Base-by-base conservation (phyloP, 2,113 vertebrate species). In the Amphiprion ocellaris region DNA sequence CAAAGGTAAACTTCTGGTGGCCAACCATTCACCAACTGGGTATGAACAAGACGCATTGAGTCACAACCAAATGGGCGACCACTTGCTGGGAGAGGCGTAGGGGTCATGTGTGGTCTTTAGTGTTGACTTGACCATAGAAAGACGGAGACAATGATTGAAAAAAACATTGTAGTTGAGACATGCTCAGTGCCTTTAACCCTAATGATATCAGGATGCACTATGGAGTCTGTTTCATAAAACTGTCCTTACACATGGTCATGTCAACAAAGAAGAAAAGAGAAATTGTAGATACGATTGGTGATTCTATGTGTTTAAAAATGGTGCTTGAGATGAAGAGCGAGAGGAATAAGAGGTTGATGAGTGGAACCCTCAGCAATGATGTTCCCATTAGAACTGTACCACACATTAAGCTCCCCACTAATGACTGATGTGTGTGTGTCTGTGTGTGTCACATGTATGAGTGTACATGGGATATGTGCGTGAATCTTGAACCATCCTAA, bases 331-430 rank as follows among this genome's bases (percentile, higher is more conserved):
- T 72, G 74, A 85, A 71, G 74, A 81, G 59, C 67, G 30, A 84
- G 71, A 79, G 58, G 64, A 77, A 64, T 59, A 71, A 67, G 74
- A 77, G 80, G 87, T 84, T 87, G 86, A 89, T 86, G 80, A 90
- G 77, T 69, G 55, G 68, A 83, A 85, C 75, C 80, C 83, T 91
- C 79, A 78, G 82, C 89, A 82, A 82, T 61, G 81, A 82, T 91
- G 92, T 91, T 93, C 85, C 77, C 79, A 91, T 90, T 88, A 92
- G 82, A 71, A 67, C 84, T 85, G 76, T 82, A 61, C 73, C 59
- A 69, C 76, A 78, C 76, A 83, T 74, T 89, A 80, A 84, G 82
- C 78, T 86, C 71, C 77, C 76, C 44, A 44, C 81, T 91, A 91
- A 90, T 89, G 77, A 87, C 76, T 73, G 68, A 73, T 76, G 69